Evolutionary conservation across 2,113 vertebrate species (phyloP), one percentile per base, ranked within the genome.

Genomic region (Etia nguti): DNA sequence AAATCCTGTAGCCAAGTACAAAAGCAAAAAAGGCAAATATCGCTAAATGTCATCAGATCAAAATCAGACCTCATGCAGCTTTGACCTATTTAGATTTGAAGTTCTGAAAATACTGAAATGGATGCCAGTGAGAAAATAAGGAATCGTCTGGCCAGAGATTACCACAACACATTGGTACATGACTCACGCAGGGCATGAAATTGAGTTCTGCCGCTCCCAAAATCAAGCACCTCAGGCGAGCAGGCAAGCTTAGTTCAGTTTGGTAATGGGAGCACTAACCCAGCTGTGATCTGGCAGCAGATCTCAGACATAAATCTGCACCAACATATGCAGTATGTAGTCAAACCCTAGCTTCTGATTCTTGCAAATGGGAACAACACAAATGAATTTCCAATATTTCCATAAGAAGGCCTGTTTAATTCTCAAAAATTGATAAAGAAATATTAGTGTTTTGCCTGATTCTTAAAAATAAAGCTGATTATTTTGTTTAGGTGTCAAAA

Each of bases 111-210:
- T 55, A 6, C 50, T 83, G 13, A 79, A 75, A 83, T 20, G 6
- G 36, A 22, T n/a, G 4, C 59, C 22, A 68, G 43, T 52, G 36
- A 43, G 80, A 20, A 84, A 82, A 87, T 59, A 36, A 50, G 79
- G 34, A 70, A 46, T 84, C 11, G 10, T 87, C 36, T 79, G 60
- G 60, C 10, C 70, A 75, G 68, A 80, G 87, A 90, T 62, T 70
- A 86, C 26, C 34, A 73, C 55, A 86, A 89, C 90, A 86, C 87
- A 88, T 59, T 86, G 86, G 79, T 86, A 81, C 87, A 81, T 88
- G 86, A 88, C 86, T 92, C 92, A 93, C 16, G 80, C 82, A 80
- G 84, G 59, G 91, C 87, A 90, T 93, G 87, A 92, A 92, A 88
- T 89, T 81, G 84, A 89, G 48, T 43, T 56, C 73, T 59, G 82